A percentile compares a stretch with the other conserved stretches of the same genome.
Conservation (phyloP, 2,113 vertebrate species). For the cattle (Bos taurus) region DNA sequence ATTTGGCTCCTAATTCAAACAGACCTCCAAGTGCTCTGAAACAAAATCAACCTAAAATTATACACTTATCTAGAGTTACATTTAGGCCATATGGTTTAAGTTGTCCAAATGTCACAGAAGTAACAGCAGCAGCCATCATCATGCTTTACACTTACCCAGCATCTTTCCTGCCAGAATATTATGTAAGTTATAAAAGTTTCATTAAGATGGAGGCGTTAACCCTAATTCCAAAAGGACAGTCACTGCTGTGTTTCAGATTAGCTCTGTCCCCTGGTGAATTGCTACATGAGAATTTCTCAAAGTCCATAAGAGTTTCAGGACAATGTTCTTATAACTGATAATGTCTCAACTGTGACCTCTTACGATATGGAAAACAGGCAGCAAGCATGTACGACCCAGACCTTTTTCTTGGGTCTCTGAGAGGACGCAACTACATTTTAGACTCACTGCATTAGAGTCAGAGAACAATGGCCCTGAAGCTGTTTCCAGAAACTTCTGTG, state of each 20-base stretch:
- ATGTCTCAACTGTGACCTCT: background rate
- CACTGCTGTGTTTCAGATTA: background rate
- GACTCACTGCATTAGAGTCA: background rate
- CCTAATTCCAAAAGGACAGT: slow-evolving; percentile 50
- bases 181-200: slow-evolving; percentile 60
- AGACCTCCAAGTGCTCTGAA: slow-evolving; percentile 72
- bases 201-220: slow-evolving; percentile 52
- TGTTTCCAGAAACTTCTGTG: background rate
- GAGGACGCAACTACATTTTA: background rate
- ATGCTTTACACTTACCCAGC: slow-evolving; percentile 60
- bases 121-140: slow-evolving; percentile 58
- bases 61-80: slow-evolving; percentile 70
- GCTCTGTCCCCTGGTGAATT: background rate
- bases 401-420: background rate
- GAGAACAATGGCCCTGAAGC: background rate
- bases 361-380: background rate
- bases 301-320: background rate
- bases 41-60: slow-evolving; percentile 73
- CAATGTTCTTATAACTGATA: background rate
- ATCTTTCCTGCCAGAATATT: slow-evolving; percentile 57
- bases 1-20: slow-evolving; percentile 69
- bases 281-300: background rate
- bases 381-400: background rate
- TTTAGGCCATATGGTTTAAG: slow-evolving; percentile 69
- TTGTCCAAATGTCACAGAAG: slow-evolving; percentile 72